Base-by-base conservation (phyloP, 1,140 invertebrate genomes). In the Ephestia elutella region DNA sequence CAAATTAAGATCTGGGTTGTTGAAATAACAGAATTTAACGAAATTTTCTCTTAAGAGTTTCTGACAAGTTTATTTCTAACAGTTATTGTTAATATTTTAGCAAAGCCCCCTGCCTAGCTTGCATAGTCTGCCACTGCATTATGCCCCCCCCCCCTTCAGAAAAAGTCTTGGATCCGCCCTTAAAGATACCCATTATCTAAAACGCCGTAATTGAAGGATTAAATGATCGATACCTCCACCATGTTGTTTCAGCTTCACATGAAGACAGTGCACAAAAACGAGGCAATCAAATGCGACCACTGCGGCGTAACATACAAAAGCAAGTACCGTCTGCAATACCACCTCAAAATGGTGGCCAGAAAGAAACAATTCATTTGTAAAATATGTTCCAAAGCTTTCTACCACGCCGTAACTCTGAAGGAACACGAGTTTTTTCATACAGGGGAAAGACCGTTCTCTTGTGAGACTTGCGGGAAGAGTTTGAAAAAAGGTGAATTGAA, bases 401-500 rank as follows among this genome's bases (percentile, higher is more conserved):
- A 57, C 10, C 49, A 60, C 0, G 59, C 65, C 13, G 58, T 54
- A 21, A 21, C 38, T 0, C 64, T 86, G 10, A 73, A 67, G 11
- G 61, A 59, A 0, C 82, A 85, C 44, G 67, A 75, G 67, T 72
- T 79, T 35, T 79, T 71, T 70, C 82, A 86, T 48, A 70, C 70
- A 0, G 75, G 66, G 0, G 72, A 77, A 28, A 58, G 73, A 28
- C 80, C 78, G 1, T 69, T 68, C 51, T 51, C 54, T 2, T 85
- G 82, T 63, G 60, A 75, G 21, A 48, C 74, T 0, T 85, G 82
- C 38, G 80, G 72, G 0, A 49, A 54, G 0, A 69, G 66, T 44
- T 83, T 77, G 15, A 82, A 82, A 67, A 65, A 66, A 21, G 57
- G 61, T 5, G 63, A 73, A 10, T 60, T 82, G 38, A 79, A 67